A percentile compares a stretch with the other conserved stretches of the same genome.
Conservation (phyloP, 2,888 invertebrate genomes). For the Tachystola acroxantha region DNA sequence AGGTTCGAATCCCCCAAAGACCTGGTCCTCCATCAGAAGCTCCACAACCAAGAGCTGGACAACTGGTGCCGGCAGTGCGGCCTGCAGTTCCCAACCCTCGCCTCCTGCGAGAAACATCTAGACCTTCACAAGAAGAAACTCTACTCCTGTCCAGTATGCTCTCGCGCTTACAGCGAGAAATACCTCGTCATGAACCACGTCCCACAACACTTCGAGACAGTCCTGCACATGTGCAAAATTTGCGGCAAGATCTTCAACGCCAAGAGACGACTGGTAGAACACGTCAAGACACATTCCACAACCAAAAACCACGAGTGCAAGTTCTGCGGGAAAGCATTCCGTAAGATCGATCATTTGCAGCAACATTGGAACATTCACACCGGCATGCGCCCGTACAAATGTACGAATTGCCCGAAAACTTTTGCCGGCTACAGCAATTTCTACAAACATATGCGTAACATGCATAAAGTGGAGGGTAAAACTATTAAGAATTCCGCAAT, state of each 20-base stretch:
- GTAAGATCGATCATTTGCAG: constrained; percentile 36
- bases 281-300: constrained; percentile 52
- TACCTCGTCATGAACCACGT: constrained; percentile 49
- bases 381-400: constrained; percentile 73
- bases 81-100: constrained; percentile 41
- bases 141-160: constrained; percentile 78
- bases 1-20: constrained; percentile 50
- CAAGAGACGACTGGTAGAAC: constrained; percentile 44
- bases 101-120: constrained; percentile 46
- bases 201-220: constrained; percentile 49
- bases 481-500: neutral
- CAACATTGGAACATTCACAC: constrained; percentile 79
- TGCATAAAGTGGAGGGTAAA: constrained; percentile 37
- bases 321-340: constrained; percentile 70
- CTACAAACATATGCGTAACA: constrained; percentile 70
- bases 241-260: constrained; percentile 76
- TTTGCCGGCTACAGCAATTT: constrained; percentile 79
- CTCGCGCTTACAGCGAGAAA: constrained; percentile 70
- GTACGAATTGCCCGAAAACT: constrained; percentile 72
- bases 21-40: constrained; percentile 43
- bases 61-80: constrained; percentile 55
- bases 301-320: constrained; percentile 68
- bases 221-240: constrained; percentile 73
- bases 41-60: constrained; percentile 30
- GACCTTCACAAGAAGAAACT: constrained; percentile 45